Evolutionary conservation across 1,140 invertebrate genomes (phyloP), one percentile per base, ranked within the genome.

Genomic region (Oreohelix idahoensis): DNA sequence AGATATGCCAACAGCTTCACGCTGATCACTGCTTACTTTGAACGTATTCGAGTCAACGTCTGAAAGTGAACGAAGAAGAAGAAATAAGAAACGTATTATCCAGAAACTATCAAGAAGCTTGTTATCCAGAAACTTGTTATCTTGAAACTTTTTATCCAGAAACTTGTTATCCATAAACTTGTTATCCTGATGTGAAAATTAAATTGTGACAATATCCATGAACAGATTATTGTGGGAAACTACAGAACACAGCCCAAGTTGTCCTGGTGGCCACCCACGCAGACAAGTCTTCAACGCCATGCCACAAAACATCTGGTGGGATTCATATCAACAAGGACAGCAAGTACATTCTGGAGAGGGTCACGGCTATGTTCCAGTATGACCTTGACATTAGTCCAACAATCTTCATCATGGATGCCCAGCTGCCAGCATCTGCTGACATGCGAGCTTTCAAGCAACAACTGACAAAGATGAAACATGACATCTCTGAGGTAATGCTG

Each of bases 261-360:
- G 90, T 95, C 26, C 90, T 96, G 38, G 92, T 96, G 8, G 95
- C 94, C 13, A 96, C 95, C 0, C 95, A 96, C 90, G 95, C 95
- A 23, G 95, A 95, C 88, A 87, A 90, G 10, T 89, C 90, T n/a
- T 49, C 23, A 4, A 81, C 88, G 0, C 92, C 93, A 13, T 94
- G 94, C 63, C 92, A 92, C 20, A 94, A 93, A 85, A 94, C 93
- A 69, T 88, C 93, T 42, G 91, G 93, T 36, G 94, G 94, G 42
- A 94, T 94, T 85, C 95, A 94, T 90, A 89, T 94, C 13, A 93
- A 93, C 88, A 92, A 93, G n/a, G 94, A 95, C 79, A 94, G 94
- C 2, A 93, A 94, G 74, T 92, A 93, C 42, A 92, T 95, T 42
- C 89, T 95, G 69, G 86, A 92, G 49, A 94, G 93, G 84, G 91